Evolutionary conservation across 2,797 vertebrate species (phyloP).

Genomic region (Microctenopoma stevenorrisi): DNA sequence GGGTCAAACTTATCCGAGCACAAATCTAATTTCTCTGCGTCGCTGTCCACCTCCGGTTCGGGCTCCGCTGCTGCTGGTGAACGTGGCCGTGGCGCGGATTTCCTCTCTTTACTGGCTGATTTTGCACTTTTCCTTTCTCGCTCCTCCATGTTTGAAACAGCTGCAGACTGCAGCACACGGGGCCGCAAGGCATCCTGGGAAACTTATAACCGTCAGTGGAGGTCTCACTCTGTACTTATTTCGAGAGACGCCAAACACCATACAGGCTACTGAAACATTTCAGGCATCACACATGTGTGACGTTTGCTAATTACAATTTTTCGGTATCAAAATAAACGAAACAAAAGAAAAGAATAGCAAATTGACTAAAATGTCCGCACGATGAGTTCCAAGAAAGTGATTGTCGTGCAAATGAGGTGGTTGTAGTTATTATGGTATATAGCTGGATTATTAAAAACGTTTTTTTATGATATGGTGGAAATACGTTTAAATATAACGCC

Average conservation of each 20-base stretch:
- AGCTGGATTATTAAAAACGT: too few relatives aligned
- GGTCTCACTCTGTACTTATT: slow-evolving; percentile 12
- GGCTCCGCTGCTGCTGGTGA: slow-evolving; percentile 29
- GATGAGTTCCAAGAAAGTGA: too few relatives aligned
- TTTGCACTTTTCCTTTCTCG: slow-evolving; percentile 50
- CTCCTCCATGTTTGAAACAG: slow-evolving; percentile 89
- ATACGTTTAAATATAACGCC: too few relatives aligned
- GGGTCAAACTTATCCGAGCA: slow-evolving; percentile 92
- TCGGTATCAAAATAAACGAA: too few relatives aligned
- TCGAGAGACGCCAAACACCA: neutral
- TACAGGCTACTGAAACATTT: neutral
- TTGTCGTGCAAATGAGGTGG: too few relatives aligned
- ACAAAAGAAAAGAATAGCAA: too few relatives aligned
- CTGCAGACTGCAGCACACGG: slow-evolving; percentile 44
- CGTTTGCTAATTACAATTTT: too few relatives aligned
- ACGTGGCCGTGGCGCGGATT: slow-evolving; percentile 6
- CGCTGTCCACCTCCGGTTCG: slow-evolving; percentile 43
- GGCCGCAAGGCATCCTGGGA: slow-evolving; percentile 50
- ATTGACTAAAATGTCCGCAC: too few relatives aligned
- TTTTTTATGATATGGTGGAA: too few relatives aligned
- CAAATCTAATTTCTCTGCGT: slow-evolving; percentile 83
- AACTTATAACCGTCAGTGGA: neutral
- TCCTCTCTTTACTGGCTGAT: neutral
- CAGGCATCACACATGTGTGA: accelerated
- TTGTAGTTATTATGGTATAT: too few relatives aligned